A percentile compares a stretch with the other conserved stretches of the same genome.
Evolutionary conservation across 2,888 invertebrate species (phyloP).

Genomic region (Zaprionus lineosus): DNA sequence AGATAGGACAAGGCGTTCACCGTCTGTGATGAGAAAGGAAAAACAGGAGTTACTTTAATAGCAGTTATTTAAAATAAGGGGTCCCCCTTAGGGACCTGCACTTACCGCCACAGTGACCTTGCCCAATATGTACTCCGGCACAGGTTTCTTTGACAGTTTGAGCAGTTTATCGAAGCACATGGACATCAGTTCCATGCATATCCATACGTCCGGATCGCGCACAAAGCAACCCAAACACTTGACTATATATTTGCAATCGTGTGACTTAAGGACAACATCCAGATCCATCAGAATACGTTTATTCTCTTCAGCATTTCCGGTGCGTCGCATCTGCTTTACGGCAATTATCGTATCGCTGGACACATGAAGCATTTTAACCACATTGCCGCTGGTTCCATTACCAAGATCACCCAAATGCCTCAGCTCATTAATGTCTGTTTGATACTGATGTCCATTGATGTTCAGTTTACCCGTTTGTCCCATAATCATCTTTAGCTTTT

Average conservation of each 20-base stretch:
- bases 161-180: conserved; percentile 99
- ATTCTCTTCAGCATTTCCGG: conserved; percentile 97
- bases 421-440: conserved; percentile 91
- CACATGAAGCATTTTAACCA: conserved; percentile 96
- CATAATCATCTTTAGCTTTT: conserved; percentile 95
- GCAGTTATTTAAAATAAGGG: no score
- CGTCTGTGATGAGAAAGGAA: conserved; percentile 85
- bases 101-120: conserved; percentile 98
- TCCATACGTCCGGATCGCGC: conserved; percentile 98
- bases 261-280: conserved; percentile 98
- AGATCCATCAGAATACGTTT: conserved; percentile 99
- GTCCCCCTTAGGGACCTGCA: conserved; percentile 50
- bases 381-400: conserved; percentile 98
- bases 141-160: conserved; percentile 91
- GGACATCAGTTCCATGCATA: conserved; percentile 99
- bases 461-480: conserved; percentile 95
- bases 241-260: conserved; percentile 98
- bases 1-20: conserved; percentile 98
- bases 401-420: conserved; percentile 94
- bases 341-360: conserved; percentile 94
- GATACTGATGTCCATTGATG: conserved; percentile 90
- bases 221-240: conserved; percentile 99
- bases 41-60: neutral
- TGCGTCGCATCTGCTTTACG: conserved; percentile 99
- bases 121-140: conserved; percentile 97